Evolutionary conservation across 2,797 vertebrate species (phyloP), one percentile per base, ranked within the genome.

Genomic region (Phrynocephalus vlangalii): DNA sequence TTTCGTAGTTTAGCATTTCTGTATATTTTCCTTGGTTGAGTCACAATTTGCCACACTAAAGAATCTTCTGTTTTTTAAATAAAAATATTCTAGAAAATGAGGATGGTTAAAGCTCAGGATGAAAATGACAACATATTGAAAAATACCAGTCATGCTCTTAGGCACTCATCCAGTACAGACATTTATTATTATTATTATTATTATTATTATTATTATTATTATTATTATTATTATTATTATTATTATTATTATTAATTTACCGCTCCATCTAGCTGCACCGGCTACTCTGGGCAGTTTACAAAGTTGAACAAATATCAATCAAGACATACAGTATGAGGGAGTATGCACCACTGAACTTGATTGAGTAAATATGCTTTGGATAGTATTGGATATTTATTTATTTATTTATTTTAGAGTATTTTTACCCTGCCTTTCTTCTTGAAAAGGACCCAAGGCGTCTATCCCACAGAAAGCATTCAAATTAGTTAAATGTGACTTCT

Each of bases 1-100:
- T 56, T 87, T 93, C 93, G 66, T 86, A 91, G 92, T 95, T 90
- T 96, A 94, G 86, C 91, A 95, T 33, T 88, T 79, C 77, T 0
- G 1, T 6, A 83, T 90, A 68, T 94, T 92, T 94, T 91, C 86
- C 80, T 90, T 0, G 26, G 86, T n/a, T 94, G 94, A 95, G 85
- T 96, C 93, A 94, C 38, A 84, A 68, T 89, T 89, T 94, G 91
- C 89, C 89, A 91, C 93, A 77, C 77, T 84, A 86, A 79, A 44
- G 72, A 91, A 90, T 94, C 85, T 72, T 91, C 70, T 90, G 82
- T 81, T 75, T 79, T 78, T 86, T 81, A 86, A 80, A 48, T 93
- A 92, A 75, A 94, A 92, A 26, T 80, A 33, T 92, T 63, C 82
- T 67, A 86, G 63, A 83, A 82, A 84, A 72, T 84, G 83, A 76